phyloP scores from a whole-genome alignment of 2,113 vertebrate species.

The Thunnus maccoyii region DNA sequence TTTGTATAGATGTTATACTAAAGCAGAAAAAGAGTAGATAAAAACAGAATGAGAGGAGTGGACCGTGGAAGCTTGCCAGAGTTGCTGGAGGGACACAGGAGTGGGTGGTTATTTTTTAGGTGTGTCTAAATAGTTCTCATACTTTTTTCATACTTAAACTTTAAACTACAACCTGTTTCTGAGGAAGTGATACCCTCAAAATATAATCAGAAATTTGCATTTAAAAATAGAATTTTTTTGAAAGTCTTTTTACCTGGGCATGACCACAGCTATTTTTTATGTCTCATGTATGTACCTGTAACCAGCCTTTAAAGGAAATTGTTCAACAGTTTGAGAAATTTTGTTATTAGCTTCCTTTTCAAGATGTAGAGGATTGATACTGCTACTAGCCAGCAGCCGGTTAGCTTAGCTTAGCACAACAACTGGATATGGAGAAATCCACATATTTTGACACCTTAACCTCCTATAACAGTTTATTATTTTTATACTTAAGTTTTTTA shows the following conservation, averaged over 20 bases:
- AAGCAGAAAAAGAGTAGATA: slow-evolving; percentile 10
- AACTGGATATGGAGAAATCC: no score
- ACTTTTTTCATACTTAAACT: neutral
- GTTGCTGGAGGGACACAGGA: neutral
- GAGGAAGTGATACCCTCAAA: neutral
- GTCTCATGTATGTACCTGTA: no score
- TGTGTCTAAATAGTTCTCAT: slow-evolving; percentile 45
- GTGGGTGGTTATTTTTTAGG: slow-evolving; percentile 46
- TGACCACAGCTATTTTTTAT: neutral
- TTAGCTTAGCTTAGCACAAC: no score
- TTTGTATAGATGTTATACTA: neutral
- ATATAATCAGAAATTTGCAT: neutral
- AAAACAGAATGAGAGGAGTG: slow-evolving; percentile 41
- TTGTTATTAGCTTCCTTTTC: no score
- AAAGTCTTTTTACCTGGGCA: neutral
- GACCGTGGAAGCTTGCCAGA: neutral
- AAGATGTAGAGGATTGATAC: no score
- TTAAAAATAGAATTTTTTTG: neutral
- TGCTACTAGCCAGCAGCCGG: no score
- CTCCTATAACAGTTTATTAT: no score
- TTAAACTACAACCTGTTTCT: neutral
- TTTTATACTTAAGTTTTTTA: no score
- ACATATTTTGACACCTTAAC: no score
- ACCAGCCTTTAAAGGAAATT: no score
- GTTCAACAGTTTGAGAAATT: no score